Percentiles rank a stretch among this genome's conserved stretches.
Evolutionary conservation across 2,113 vertebrate species (phyloP).

Genomic region (Prionailurus bengalensis): DNA sequence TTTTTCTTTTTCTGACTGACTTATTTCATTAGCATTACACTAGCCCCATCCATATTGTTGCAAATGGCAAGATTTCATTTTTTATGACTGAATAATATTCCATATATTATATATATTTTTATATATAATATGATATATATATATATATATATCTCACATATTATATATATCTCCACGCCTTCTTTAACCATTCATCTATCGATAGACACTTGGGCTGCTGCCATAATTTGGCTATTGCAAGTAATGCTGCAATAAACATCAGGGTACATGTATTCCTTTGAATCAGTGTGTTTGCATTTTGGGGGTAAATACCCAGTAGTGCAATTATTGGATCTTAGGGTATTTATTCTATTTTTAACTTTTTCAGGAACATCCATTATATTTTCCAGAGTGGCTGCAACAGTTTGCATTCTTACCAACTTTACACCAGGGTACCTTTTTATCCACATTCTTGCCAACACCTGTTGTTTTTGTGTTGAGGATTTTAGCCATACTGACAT

Average conservation of each 20-base stretch:
- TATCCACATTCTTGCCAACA: not conserved
- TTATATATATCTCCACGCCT: too few species aligned
- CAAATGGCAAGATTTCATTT: not conserved
- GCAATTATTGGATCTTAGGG: not conserved
- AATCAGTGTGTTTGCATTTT: not conserved
- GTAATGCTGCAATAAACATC: not conserved
- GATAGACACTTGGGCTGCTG: not conserved
- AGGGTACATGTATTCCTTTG: not conserved
- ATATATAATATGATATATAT: too few species aligned
- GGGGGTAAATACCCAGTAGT: not conserved
- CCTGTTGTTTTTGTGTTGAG: not conserved
- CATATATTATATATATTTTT: too few species aligned
- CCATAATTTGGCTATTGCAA: not conserved
- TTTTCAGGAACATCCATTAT: not conserved
- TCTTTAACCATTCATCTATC: not conserved
- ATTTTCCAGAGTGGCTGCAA: not conserved
- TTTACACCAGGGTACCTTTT: not conserved
- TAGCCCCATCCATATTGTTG: not conserved
- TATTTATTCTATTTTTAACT: not conserved
- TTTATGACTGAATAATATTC: too few species aligned
- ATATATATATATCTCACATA: too few species aligned
- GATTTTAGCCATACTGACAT: not conserved
- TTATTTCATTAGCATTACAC: not conserved
- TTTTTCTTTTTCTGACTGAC: not conserved
- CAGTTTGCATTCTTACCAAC: not conserved